Base-by-base conservation (phyloP, 2,888 invertebrate species). In the Eilema caniola region DNA sequence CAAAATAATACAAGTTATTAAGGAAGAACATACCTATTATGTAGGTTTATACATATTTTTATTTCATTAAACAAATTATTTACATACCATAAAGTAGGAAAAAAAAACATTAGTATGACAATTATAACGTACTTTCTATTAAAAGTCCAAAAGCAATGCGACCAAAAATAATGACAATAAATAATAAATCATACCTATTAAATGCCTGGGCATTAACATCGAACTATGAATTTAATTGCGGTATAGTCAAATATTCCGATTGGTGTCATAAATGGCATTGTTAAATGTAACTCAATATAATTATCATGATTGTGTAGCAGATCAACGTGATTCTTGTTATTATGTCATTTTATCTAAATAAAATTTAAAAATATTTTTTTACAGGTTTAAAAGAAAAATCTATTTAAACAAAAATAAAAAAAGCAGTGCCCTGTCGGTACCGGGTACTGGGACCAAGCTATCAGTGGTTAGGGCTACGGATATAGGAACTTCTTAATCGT, bases 131-230 rank as follows among this genome's bases (percentile, higher is more conserved):
- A 62, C 61, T 53, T 76, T 73, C 61, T 62, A 64, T 67, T 59
- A 64, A 75, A 71, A 74, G 69, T 41, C 66, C 74, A 72, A 68
- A 73, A 61, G 23, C 23, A 71, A 74, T 66, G 70, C 67, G 81
- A 81, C 79, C 81, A 81, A 81, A 71, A 66, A 68, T 70, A 71
- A 76, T 77, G 81, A 81, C 81, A 81, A 81, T 81, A 81, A 81
- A 74, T 70, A 73, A 70, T 70, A 75, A 80, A 68, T 59, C 67
- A 75, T 67, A 75, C 70, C 72, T 72, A 68, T 59, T 63, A 64
- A 66, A 80, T 57, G 70, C 31, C 67, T 75, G 71, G 73, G 69
- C 62, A 69, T 70, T 67, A 73, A 72, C 77, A 81, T 81, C 75
- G 75, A 79, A 77, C 69, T 81, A 73, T 66, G 75, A 71, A 67